Evolutionary conservation across 2,888 invertebrate genomes (phyloP), one percentile per base, ranked within the genome.

Genomic region (Pammene aurita): DNA sequence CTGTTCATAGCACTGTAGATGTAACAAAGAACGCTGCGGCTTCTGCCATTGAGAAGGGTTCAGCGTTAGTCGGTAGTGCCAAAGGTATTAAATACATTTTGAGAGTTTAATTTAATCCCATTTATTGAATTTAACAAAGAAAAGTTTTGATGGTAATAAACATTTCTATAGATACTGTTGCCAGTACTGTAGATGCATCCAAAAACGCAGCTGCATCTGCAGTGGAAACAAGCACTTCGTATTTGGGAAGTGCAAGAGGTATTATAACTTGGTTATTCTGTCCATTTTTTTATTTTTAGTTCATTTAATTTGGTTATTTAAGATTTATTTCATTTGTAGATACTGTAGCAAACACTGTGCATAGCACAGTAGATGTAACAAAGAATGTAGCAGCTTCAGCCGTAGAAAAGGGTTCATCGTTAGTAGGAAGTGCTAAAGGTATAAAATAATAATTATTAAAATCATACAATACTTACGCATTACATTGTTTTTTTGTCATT

Each of bases 361-460:
- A 79, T 54, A 74, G 71, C 64, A 82, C 82, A 50, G 78, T 85
- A 75, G 84, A 86, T 41, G 79, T 79, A 16, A 83, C 84, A 14
- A 86, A 85, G 74, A 84, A 80, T 73, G 78, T 77, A 10, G 82
- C 84, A 0, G 71, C 82, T 9, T 74, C 82, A 2, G 82, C 81
- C 11, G 76, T 82, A 64, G 83, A 84, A 18, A 84, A 81, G 72
- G 72, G 84, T 68, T 76, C 80, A 66, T 72, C 78, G 5, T 64
- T 79, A 26, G 72, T 79, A 38, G 83, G 78, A 63, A 72, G 72
- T 52, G 80, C 80, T 68, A 83, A 79, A 81, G 82, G 80, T 82
- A 81, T 64, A 66, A n/a, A 50, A 50, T 18, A 1, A 18, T 18
- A 26, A 26, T 26, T 26, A 26, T 26, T 26, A 5, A 4, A 18